Base-by-base conservation (phyloP, 2,113 vertebrate genomes). In the Sterrhoptilus dennistouni region DNA sequence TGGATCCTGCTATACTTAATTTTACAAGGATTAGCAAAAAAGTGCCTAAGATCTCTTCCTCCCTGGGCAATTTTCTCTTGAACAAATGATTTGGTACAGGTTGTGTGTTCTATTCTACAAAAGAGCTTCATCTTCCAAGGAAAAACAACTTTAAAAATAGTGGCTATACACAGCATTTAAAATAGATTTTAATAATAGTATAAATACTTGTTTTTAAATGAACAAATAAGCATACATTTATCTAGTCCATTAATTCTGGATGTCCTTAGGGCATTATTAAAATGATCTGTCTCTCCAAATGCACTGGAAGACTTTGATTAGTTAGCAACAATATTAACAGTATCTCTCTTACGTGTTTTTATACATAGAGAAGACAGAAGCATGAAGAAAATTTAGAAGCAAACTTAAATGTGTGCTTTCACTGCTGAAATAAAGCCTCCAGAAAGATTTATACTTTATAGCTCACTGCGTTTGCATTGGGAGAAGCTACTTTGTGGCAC, bases 401-500 rank as follows among this genome's bases (percentile, higher is more conserved):
- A 81, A 89, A 71, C 14, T 87, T 29, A 83, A 54, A 82, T 65
- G 29, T 53, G 13, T 75, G 71, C 42, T 77, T 82, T 93, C 49
- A 31, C 20, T 52, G 52, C 72, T 77, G 79, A 96, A 91, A 57
- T 85, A 61, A 64, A 11, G 35, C 66, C 21, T 66, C 74, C 28
- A 90, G 85, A 93, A 96, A 71, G 88, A 90, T 94, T 95, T 83
- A 28, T 31, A 71, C 72, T 93, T 91, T 64, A 47, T 75, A 78
- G 82, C 79, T 63, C 33, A 7, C 88, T 91, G 90, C 25, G 13
- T 83, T 54, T 54, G 83, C 72, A 31, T 33, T 70, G 76, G 94
- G 96, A 97, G 96, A 97, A 97, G 96, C 97, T 94, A 53, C 97
- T 96, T 76, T 74, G 72, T 94, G 83, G 83, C 80, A 97, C 91